Conservation (phyloP, 2,113 vertebrate species). For the Poecilia latipinna region DNA sequence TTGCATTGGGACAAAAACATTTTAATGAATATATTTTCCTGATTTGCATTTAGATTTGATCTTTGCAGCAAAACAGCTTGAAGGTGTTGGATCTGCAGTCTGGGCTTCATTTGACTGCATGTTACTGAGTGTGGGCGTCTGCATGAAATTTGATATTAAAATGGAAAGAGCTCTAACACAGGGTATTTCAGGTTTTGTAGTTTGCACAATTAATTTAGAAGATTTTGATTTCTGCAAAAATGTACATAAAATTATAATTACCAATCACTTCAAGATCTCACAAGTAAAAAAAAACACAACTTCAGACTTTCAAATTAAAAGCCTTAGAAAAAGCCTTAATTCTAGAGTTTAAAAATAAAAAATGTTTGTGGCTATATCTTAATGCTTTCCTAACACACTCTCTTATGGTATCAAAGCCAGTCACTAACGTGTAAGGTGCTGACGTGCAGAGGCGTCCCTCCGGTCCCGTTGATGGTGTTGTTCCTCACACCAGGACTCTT, state of each 20-base stretch:
- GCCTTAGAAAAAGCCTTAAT: too few relatives aligned
- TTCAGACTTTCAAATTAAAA: too few relatives aligned
- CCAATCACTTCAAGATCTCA: too few relatives aligned
- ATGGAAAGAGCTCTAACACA: neutral
- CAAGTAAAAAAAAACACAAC: too few relatives aligned
- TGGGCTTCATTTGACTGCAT: neutral
- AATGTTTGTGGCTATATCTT: neutral
- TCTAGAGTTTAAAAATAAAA: neutral
- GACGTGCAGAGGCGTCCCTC: constrained; percentile 92
- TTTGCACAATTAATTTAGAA: neutral
- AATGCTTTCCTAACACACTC: neutral
- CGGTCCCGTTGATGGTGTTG: constrained; percentile 92
- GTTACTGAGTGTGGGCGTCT: neutral
- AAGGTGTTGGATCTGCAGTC: constrained; percentile 13
- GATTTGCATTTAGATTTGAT: constrained; percentile 56
- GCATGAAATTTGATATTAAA: neutral
- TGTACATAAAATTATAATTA: too few relatives aligned
- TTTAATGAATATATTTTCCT: constrained; percentile 19
- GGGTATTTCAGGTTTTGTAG: neutral
- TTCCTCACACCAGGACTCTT: constrained; percentile 84
- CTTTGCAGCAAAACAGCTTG: neutral
- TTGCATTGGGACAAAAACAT: neutral
- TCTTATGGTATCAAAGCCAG: neutral
- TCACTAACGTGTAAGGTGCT: constrained; percentile 94
- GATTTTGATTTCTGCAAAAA: neutral